A percentile compares a stretch with the other conserved stretches of the same genome.
Conservation (phyloP, 2,888 invertebrate genomes). For the Smittia aterrima region DNA sequence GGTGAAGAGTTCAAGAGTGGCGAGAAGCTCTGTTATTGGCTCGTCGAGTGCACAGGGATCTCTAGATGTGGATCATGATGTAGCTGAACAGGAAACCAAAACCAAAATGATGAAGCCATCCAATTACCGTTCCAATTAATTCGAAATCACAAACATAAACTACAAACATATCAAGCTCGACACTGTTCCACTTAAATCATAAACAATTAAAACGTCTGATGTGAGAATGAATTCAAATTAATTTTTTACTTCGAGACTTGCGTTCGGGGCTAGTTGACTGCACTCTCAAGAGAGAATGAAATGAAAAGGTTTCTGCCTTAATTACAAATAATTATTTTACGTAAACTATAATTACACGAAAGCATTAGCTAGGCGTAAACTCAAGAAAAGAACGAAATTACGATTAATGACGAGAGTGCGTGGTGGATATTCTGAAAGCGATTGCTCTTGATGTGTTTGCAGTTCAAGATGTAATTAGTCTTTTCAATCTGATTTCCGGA, state of each 20-base stretch:
- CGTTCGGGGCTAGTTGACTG: background rate
- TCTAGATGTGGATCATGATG: background rate
- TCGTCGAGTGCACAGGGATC: slow-evolving; percentile 14
- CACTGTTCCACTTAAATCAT: no score
- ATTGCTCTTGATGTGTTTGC: background rate
- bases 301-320: slow-evolving; percentile 12
- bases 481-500: background rate
- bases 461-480: background rate
- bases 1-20: slow-evolving; percentile 55
- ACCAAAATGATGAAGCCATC: slow-evolving; percentile 21
- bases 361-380: background rate
- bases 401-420: slow-evolving; percentile 22
- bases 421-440: background rate
- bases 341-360: background rate
- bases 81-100: background rate
- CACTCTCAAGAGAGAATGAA: background rate
- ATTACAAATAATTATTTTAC: slow-evolving; percentile 15
- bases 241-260: background rate
- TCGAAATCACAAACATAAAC: background rate
- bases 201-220: background rate
- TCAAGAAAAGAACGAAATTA: background rate
- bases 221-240: background rate
- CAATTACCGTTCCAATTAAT: slow-evolving; percentile 19
- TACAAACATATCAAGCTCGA: background rate
- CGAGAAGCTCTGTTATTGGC: slow-evolving; percentile 12